phyloP scores from a whole-genome alignment of 2,797 vertebrate genomes.

The Gymnodraco acuticeps region DNA sequence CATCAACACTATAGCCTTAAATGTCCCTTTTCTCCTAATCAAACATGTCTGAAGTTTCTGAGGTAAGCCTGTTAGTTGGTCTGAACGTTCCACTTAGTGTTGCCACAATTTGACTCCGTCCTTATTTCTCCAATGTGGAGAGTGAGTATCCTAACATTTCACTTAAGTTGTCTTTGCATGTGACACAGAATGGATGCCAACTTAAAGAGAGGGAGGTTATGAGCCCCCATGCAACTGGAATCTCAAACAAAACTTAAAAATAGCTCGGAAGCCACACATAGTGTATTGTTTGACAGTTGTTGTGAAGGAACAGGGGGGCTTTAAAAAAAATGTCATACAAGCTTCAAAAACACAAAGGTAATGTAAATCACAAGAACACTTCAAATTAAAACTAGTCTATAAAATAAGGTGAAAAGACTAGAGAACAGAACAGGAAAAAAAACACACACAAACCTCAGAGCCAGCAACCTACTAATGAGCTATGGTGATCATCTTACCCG shows the following conservation, averaged over 20 bases:
- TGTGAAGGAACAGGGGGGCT: constrained; percentile 51
- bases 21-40: constrained; percentile 74
- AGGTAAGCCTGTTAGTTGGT: constrained; percentile 81
- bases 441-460: constrained; percentile 65
- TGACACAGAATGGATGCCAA: constrained; percentile 73
- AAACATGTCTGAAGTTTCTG: constrained; percentile 69
- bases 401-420: constrained; percentile 63
- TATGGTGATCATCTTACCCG: constrained; percentile 85
- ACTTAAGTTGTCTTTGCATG: constrained; percentile 72
- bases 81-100: constrained; percentile 78
- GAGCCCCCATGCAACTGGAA: constrained; percentile 60
- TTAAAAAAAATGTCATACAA: constrained; percentile 47
- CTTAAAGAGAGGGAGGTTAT: constrained; percentile 48
- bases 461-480: constrained; percentile 80
- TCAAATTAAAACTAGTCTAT: constrained; percentile 72
- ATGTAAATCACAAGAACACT: constrained; percentile 74
- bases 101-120: constrained; percentile 73
- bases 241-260: constrained; percentile 58
- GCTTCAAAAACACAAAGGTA: constrained; percentile 68
- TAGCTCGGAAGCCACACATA: constrained; percentile 59
- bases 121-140: constrained; percentile 88
- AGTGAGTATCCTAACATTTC: constrained; percentile 74
- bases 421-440: constrained; percentile 40
- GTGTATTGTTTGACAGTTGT: constrained; percentile 72
- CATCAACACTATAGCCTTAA: constrained; percentile 59